phyloP scores from a whole-genome alignment of 1,140 invertebrate species.

The Magallana angulata region DNA sequence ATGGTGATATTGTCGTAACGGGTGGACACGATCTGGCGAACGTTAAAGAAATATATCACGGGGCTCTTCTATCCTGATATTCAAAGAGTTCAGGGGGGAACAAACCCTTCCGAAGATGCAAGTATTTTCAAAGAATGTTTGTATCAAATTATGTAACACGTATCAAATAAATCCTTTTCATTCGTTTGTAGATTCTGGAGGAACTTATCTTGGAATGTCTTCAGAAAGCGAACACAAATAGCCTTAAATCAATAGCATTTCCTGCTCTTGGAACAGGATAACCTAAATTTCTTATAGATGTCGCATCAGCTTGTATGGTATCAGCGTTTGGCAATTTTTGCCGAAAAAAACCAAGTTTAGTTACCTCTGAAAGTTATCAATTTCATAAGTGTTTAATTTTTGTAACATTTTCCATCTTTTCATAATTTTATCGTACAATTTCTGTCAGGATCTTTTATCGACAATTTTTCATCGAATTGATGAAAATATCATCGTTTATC shows the following conservation, averaged over 20 bases:
- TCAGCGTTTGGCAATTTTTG: constrained; percentile 50
- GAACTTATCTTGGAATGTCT: constrained; percentile 43
- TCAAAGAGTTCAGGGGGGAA: neutral
- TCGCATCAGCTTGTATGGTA: constrained; percentile 45
- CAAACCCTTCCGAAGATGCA: neutral
- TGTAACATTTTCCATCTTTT: no score
- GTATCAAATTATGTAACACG: no score
- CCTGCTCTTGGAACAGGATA: constrained; percentile 46
- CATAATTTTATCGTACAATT: no score
- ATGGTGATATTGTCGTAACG: neutral
- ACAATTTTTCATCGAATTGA: no score
- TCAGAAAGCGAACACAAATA: constrained; percentile 18
- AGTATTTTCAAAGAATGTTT: no score
- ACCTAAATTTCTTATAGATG: constrained; percentile 31
- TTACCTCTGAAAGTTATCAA: no score
- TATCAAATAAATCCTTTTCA: no score
- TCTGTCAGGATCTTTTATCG: no score
- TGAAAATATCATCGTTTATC: no score
- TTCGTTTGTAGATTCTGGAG: neutral
- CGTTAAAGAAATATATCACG: constrained; percentile 9
- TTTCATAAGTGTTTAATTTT: no score
- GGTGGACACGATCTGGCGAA: neutral
- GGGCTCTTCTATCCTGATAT: neutral
- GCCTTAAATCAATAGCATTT: constrained; percentile 44
- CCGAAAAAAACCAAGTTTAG: neutral